Base-by-base conservation (phyloP, 1,140 invertebrate genomes). In the Olivierus martensii region DNA sequence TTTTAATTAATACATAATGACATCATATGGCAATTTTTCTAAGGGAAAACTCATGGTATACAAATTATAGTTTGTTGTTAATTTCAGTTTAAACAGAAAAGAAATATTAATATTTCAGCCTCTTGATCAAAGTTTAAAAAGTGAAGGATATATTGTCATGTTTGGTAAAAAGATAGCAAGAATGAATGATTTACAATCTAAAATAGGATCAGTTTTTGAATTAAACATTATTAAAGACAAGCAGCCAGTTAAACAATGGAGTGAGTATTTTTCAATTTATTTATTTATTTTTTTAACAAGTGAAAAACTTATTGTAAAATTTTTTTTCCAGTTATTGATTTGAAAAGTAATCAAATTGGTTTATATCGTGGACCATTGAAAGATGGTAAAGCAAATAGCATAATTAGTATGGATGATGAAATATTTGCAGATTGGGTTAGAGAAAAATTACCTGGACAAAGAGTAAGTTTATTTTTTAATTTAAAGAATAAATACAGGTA, bases 221-320 rank as follows among this genome's bases (percentile, higher is more conserved):
- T 93, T 88, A 67, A 83, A 87, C 61, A 85, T 94, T 59, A 83
- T 81, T 4, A 77, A 81, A 55, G 77, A 81, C 68, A 22, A 19
- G 21, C 17, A 37, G 11, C 21, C 34, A 17, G 6, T 46, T 46
- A 45, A 48, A 39, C n/a, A 46, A 49, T 18, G 12, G 12, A 45
- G 28, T 28, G 28, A 15, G 12, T 19, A 15, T 14, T 45, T 17
- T 14, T 14, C 14, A 17, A 18, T 18, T 19, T 45, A 0, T 22
- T 15, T 6, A 18, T 22, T 18, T 1, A 15, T 44, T 12, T 44
- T 44, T 14, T 12, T 44, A 10, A 9, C 10, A 9, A 14, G 12
- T 35, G 10, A 43, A 19, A 35, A 21, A 35, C 36, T 18, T 43
- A 12, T 41, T 48, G 10, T 18, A 19, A 15, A 35, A n/a, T 46